Percentiles rank a stretch among this genome's conserved stretches.
Evolutionary conservation across 1,140 invertebrate genomes (phyloP).

Genomic region (Penaeus vannamei): DNA sequence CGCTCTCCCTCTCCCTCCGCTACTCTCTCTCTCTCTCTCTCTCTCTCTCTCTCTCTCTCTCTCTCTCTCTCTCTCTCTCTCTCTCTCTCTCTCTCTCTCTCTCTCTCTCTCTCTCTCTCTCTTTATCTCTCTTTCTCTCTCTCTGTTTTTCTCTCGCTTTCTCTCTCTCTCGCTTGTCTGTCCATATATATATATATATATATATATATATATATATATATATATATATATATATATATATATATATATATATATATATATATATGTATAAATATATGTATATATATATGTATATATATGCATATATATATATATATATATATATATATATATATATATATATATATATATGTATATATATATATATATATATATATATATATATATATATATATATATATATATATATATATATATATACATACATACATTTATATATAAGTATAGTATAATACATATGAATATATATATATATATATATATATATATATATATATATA

Average conservation of each 20-base stretch:
- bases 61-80: too few relatives aligned
- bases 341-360: neutral
- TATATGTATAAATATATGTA: neutral
- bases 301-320: neutral
- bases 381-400: neutral
- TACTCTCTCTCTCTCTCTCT: too few relatives aligned
- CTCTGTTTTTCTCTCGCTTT: neutral
- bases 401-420: neutral
- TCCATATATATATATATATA: neutral
- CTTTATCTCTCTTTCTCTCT: too few relatives aligned
- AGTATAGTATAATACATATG: neutral
- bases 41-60: too few relatives aligned
- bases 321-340: constrained; percentile 27
- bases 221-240: neutral
- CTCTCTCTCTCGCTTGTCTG: neutral
- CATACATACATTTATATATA: neutral
- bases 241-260: constrained; percentile 16
- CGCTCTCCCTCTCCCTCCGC: too few relatives aligned
- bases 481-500: too few relatives aligned
- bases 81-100: too few relatives aligned
- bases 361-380: neutral
- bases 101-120: too few relatives aligned
- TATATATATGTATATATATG: neutral
- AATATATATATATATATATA: neutral
- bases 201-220: constrained; percentile 22